Evolutionary conservation across 2,113 vertebrate genomes (phyloP), one percentile per base, ranked within the genome.

Genomic region (Bothrops jararaca): DNA sequence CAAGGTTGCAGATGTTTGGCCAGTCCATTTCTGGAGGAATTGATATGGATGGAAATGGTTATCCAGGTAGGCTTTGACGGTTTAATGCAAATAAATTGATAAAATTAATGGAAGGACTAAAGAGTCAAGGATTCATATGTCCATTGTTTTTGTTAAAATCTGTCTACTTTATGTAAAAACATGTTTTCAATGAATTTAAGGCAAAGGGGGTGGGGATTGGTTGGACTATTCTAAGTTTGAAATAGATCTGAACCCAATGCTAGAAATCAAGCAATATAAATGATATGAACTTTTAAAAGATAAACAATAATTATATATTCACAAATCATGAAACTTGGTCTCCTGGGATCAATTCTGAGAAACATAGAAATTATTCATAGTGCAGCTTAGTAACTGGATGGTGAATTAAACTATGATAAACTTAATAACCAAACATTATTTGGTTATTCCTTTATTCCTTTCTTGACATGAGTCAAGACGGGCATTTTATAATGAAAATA

Each of bases 1-100:
- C 99, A 2, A 96, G 95, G 53, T 97, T 99, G 56, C 98, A 97
- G 96, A 99, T 99, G 99, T 99, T 99, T 92, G 99, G 99, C 45
- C 99, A 99, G 97, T 99, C 99, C 23, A 98, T 99, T 97, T 99
- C 99, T 1, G 99, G 99, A 92, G 98, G 97, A 93, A 96, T 99
- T 34, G 99, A 99, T 97, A 99, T 99, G 99, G 99, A 99, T 95
- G 98, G 98, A 95, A 99, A 99, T 64, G 98, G 98, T 93, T 99
- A 99, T 93, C 97, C 98, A 97, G 99, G 99, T 99, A 98, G 39
- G 96, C 96, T 22, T 0, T 56, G 57, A 22, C 0, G 10, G 18
- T 29, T 86, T 15, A 69, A 80, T 60, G n/a, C 87, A 93, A 85
- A 92, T 1, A 0, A 39, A 29, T 22, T 95, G 93, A 89, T 22